Evolutionary conservation across 1,140 invertebrate species (phyloP), one percentile per base, ranked within the genome.

Genomic region (Mactra quadrangularis): DNA sequence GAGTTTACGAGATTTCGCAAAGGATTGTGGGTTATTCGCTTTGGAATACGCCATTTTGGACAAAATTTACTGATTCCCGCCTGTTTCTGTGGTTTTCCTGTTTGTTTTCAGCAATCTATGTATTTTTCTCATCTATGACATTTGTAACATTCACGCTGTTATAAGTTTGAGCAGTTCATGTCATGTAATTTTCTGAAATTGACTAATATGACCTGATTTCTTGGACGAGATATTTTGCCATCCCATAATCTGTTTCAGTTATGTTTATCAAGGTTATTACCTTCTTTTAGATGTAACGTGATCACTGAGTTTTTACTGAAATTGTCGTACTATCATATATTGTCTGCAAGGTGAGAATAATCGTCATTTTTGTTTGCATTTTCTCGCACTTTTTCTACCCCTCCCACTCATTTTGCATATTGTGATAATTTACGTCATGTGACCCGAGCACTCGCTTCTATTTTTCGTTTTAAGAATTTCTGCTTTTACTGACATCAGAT

Each of bases 21-120:
- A 77, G 76, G 33, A 87, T 87, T 83, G 77, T 87, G 86, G 86
- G 86, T 76, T 66, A 72, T 70, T 55, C 81, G 71, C 41, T 82
- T 85, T 62, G 70, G 77, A 81, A 52, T 83, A 87, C 85, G 87
- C 87, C 87, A 88, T 88, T 70, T 88, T 88, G 87, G 55, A 85
- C 76, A 77, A 68, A 75, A 78, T 55, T 64, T 83, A 19, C 47
- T 75, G 29, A 79, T 88, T 88, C 87, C 85, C 87, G 87, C 87
- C 85, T 84, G 68, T 81, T 76, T 76, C 33, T 60, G 72, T 25
- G 55, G 68, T 71, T 71, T 71, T 33, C 22, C 13, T 38, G 38
- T 11, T 66, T 33, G 4, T 47, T 66, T n/a, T 38, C 25, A 4
- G 45, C 27, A 33, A 22, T 25, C 29, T 50, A n/a, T 45, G 19